phyloP scores from a whole-genome alignment of 1,140 invertebrate species.

The Tetramorium simillimum region DNA sequence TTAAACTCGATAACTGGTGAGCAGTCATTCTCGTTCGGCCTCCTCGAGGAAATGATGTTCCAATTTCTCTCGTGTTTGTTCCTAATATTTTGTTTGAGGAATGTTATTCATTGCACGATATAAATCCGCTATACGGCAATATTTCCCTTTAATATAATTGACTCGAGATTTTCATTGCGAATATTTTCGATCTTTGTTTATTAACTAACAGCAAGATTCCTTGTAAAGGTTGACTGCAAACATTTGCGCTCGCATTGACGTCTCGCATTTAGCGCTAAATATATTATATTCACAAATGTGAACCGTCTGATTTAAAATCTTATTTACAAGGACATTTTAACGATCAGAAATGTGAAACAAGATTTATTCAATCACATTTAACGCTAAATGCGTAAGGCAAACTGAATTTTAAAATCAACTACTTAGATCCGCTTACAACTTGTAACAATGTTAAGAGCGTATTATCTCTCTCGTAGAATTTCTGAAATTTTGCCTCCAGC shows the following conservation, averaged over 20 bases:
- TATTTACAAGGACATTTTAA: background rate
- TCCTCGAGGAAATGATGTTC: constrained; percentile 24
- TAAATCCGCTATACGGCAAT: constrained; percentile 25
- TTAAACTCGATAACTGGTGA: constrained; percentile 91
- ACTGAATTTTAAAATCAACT: background rate
- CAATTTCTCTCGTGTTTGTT: constrained; percentile 53
- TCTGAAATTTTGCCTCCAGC: constrained; percentile 18
- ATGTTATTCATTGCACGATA: constrained; percentile 80
- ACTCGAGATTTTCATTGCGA: background rate
- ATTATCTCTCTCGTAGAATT: constrained; percentile 5
- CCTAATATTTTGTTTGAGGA: constrained; percentile 76
- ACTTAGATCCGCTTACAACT: background rate
- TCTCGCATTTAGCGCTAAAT: constrained; percentile 21
- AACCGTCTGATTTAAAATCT: background rate
- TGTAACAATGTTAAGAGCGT: constrained; percentile 1
- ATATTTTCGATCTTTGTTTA: background rate
- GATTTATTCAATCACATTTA: constrained; percentile 3
- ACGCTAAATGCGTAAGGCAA: constrained; percentile 7
- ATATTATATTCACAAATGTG: background rate
- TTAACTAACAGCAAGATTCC: constrained; percentile 20
- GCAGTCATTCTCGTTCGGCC: constrained; percentile 67
- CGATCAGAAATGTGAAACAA: background rate
- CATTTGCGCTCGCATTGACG: constrained; percentile 14
- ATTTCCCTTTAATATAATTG: constrained; percentile 3
- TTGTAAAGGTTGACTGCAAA: constrained; percentile 12